Evolutionary conservation across 2,113 vertebrate species (phyloP).

Genomic region (Caretta caretta): DNA sequence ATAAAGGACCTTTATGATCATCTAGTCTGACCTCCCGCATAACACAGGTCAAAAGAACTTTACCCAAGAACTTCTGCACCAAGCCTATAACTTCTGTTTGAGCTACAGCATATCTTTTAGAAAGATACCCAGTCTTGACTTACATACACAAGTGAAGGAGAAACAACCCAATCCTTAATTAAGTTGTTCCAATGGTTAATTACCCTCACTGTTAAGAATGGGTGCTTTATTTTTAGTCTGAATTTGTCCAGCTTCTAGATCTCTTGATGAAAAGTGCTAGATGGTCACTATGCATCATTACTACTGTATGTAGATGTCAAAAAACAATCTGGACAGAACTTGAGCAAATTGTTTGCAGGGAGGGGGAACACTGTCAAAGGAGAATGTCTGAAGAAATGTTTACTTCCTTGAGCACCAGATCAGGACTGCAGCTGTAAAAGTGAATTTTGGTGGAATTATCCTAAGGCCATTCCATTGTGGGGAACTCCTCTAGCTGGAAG

Average conservation of each 20-base stretch:
- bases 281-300: no score
- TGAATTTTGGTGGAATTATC: accelerated
- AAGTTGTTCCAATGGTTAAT: neutral
- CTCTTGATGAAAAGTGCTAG: neutral
- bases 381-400: neutral
- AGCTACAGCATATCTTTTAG: neutral
- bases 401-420: neutral
- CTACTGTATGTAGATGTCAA: neutral
- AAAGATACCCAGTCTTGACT: neutral
- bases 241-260: neutral
- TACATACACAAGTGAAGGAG: neutral
- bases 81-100: neutral
- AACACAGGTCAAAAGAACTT: neutral
- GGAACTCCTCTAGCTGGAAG: neutral
- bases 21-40: neutral
- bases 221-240: neutral
- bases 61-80: neutral
- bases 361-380: neutral
- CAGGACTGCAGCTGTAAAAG: neutral
- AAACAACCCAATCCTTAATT: neutral
- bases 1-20: neutral
- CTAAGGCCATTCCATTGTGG: neutral
- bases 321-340: neutral
- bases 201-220: neutral
- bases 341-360: neutral